Percentiles rank a stretch among this genome's conserved stretches.
These are phyloP conservation scores for Diarsia mendica DNA, from an alignment of 2,888 invertebrate genomes.

Conservation along the genomic window DNA sequence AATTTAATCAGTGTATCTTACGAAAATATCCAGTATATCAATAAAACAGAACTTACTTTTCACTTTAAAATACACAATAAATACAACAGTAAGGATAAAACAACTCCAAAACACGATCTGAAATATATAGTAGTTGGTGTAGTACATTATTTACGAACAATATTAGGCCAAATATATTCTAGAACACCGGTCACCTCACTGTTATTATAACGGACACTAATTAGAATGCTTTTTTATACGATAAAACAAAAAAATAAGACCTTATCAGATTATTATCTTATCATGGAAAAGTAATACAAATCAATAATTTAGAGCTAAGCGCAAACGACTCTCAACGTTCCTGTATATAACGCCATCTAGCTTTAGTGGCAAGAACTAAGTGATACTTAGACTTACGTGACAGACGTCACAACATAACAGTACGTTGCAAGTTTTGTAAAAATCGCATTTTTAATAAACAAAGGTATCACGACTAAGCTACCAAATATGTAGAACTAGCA, in stretches of 20 bases:
- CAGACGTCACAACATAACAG: neutral
- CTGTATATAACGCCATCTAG: conserved; percentile 30
- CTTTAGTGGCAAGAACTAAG: neutral
- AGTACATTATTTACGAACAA: conserved; percentile 28
- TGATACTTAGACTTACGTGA: neutral
- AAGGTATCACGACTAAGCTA: neutral
- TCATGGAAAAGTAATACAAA: conserved; percentile 37
- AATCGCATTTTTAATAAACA: neutral
- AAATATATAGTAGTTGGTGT: conserved; percentile 40
- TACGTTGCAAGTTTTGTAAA: neutral
- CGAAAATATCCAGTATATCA: neutral
- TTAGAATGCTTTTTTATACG: conserved; percentile 9
- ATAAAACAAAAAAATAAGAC: conserved; percentile 26
- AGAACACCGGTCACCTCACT: conserved; percentile 9
- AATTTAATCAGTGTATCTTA: neutral
- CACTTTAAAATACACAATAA: conserved; percentile 22
- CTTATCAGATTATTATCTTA: conserved; percentile 45
- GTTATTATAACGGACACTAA: conserved; percentile 17
- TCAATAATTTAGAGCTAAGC: neutral
- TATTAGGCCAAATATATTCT: neutral
- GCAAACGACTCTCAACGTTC: neutral
- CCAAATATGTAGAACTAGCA: neutral
- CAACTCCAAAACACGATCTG: conserved; percentile 42
- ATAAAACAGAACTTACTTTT: conserved; percentile 44
- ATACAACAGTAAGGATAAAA: conserved; percentile 17